Percentiles rank a stretch among this genome's conserved stretches.
Conservation (phyloP, 2,797 vertebrate genomes). For the Hypotaenidia philippensis region DNA sequence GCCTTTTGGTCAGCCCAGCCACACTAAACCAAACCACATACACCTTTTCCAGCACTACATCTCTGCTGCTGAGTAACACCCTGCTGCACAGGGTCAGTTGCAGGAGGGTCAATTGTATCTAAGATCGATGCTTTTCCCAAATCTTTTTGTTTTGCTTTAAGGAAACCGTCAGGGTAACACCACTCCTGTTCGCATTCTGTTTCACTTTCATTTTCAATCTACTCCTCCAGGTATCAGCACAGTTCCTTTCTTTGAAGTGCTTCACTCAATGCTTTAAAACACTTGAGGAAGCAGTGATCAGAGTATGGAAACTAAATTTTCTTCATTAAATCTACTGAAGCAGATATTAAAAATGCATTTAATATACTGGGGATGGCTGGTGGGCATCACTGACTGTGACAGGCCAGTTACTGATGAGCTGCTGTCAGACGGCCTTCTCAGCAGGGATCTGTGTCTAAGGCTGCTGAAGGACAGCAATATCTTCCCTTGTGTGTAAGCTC, state of each 20-base stretch:
- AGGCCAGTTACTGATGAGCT: constrained; percentile 88
- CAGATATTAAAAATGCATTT: constrained; percentile 90
- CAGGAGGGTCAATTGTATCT: neutral
- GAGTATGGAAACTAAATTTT: constrained; percentile 84
- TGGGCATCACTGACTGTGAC: constrained; percentile 87
- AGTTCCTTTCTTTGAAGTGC: constrained; percentile 47
- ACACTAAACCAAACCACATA: neutral
- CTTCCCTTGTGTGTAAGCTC: constrained; percentile 86
- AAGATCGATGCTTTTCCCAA: neutral
- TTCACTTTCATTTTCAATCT: constrained; percentile 58
- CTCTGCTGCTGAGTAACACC: neutral
- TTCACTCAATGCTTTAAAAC: constrained; percentile 75
- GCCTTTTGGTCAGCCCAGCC: constrained; percentile 9
- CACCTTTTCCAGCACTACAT: neutral
- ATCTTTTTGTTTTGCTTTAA: constrained; percentile 42
- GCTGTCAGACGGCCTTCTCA: constrained; percentile 85
- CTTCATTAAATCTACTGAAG: constrained; percentile 88
- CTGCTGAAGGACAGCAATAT: constrained; percentile 88
- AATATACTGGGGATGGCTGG: constrained; percentile 85
- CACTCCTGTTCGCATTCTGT: constrained; percentile 1
- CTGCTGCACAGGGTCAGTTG: neutral
- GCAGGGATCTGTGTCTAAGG: constrained; percentile 87
- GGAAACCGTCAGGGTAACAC: neutral
- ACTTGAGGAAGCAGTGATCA: constrained; percentile 82
- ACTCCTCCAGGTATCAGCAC: constrained; percentile 17